These are phyloP conservation scores for Odontocerum albicorne DNA, from an alignment of 2,888 invertebrate species.

Conservation along the genomic window DNA sequence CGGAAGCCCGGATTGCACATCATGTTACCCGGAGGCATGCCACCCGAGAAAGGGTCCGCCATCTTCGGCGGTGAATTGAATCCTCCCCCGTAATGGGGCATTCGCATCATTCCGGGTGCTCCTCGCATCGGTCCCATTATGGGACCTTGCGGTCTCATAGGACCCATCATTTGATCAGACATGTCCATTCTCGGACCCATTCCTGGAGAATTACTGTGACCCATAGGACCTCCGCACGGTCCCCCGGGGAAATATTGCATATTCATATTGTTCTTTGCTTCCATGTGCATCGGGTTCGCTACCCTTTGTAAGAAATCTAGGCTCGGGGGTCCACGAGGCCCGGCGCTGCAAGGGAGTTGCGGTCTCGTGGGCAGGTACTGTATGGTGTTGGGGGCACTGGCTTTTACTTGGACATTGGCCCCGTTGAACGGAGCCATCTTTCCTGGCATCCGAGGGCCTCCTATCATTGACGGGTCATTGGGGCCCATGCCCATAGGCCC, in stretches of 20 bases:
- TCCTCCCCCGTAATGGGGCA: slow-evolving; percentile 52
- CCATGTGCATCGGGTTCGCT: slow-evolving; percentile 80
- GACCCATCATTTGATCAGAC: slow-evolving; percentile 45
- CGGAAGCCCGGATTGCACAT: slow-evolving; percentile 52
- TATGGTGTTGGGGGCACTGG: slow-evolving; percentile 96
- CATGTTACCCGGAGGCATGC: slow-evolving; percentile 39
- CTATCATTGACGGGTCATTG: slow-evolving; percentile 64
- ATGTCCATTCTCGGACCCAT: slow-evolving; percentile 47
- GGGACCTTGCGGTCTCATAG: slow-evolving; percentile 51
- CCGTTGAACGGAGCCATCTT: slow-evolving; percentile 63
- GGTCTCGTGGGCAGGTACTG: slow-evolving; percentile 96
- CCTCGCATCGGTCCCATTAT: slow-evolving; percentile 56
- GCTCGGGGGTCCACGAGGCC: slow-evolving; percentile 81
- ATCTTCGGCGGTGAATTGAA: slow-evolving; percentile 55
- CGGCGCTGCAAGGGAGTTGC: slow-evolving; percentile 71
- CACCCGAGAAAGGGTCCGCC: slow-evolving; percentile 46
- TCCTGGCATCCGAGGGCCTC: slow-evolving; percentile 65
- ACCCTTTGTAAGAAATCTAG: slow-evolving; percentile 88
- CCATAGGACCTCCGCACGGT: slow-evolving; percentile 54
- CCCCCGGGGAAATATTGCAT: slow-evolving; percentile 75
- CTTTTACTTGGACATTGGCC: slow-evolving; percentile 88
- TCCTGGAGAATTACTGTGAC: slow-evolving; percentile 38
- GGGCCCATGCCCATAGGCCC: slow-evolving; percentile 58
- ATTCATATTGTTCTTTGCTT: slow-evolving; percentile 53
- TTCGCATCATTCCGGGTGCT: slow-evolving; percentile 49